Evolutionary conservation across 2,888 invertebrate species (phyloP).

Genomic region (Gandaritis pyraliata): DNA sequence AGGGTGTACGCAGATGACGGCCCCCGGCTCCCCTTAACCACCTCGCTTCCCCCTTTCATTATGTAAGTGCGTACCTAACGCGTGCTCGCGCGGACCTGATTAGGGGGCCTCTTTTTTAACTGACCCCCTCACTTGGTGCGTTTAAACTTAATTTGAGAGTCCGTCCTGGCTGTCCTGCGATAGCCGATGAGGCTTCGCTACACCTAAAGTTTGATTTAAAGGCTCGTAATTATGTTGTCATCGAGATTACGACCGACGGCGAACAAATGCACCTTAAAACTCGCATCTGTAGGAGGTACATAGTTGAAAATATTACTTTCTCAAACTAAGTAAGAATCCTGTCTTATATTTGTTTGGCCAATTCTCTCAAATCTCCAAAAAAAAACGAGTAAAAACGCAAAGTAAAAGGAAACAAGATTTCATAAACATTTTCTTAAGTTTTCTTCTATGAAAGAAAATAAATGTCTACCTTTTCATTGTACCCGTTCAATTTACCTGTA

Average conservation of each 20-base stretch:
- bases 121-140: constrained; percentile 80
- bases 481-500: constrained; percentile 53
- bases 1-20: constrained; percentile 84
- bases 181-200: constrained; percentile 67
- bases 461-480: constrained; percentile 41
- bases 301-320: no score
- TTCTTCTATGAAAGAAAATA: constrained; percentile 35
- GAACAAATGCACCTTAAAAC: neutral
- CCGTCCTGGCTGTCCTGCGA: constrained; percentile 58
- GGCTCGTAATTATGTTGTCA: constrained; percentile 5
- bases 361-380: neutral
- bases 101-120: constrained; percentile 83
- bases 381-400: constrained; percentile 9
- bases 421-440: constrained; percentile 39
- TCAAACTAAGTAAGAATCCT: no score
- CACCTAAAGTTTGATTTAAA: constrained; percentile 28
- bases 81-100: constrained; percentile 83
- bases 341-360: no score
- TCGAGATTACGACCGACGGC: neutral
- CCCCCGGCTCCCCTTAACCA: constrained; percentile 60
- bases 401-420: constrained; percentile 22
- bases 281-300: no score
- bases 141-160: constrained; percentile 81
- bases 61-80: constrained; percentile 83
- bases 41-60: constrained; percentile 81